Evolutionary conservation across 2,888 invertebrate genomes (phyloP), one percentile per base, ranked within the genome.

Genomic region (Endotricha flammealis): DNA sequence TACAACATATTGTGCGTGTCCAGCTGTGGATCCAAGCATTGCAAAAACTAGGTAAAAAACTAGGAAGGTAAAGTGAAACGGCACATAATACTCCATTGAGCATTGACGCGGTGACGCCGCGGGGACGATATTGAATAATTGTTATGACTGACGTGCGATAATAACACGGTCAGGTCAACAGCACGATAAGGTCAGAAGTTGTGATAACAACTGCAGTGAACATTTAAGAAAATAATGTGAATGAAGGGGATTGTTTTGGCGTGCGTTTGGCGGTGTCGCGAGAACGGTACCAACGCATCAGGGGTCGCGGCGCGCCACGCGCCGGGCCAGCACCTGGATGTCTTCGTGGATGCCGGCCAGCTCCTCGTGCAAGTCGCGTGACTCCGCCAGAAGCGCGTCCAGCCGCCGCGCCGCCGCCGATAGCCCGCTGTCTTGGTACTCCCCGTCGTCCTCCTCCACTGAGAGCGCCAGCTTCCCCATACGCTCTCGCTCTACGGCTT

Each of bases 301-400:
- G 64, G 59, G 60, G 71, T 68, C 51, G 65, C 64, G 64, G 68
- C 72, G 71, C 44, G 73, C 58, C 64, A 73, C 67, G 69, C 85
- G 85, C 54, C 73, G 71, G 46, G 75, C 80, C 72, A 86, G 85
- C 85, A 87, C 87, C 82, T 87, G 86, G 66, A 87, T 76, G 75
- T 87, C 87, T 42, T 75, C 70, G 51, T 83, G 81, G 59, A 87
- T 87, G 58, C 69, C 81, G 6, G 80, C 78, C 60, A 87, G 66
- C 70, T 85, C 80, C 48, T 61, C 69, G 69, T 83, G 85, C 50
- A 87, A 70, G 38, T 65, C 69, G 12, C 82, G 64, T 1, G 83
- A 82, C 64, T 86, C 85, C 33, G 70, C 77, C 52, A 86, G 70
- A 64, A 87, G 63, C 40, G 70, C 74, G 60, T 79, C 82, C 52